These are phyloP conservation scores for Drosophila kuntzei DNA, from an alignment of 2,888 invertebrate species.

Conservation along the genomic window DNA sequence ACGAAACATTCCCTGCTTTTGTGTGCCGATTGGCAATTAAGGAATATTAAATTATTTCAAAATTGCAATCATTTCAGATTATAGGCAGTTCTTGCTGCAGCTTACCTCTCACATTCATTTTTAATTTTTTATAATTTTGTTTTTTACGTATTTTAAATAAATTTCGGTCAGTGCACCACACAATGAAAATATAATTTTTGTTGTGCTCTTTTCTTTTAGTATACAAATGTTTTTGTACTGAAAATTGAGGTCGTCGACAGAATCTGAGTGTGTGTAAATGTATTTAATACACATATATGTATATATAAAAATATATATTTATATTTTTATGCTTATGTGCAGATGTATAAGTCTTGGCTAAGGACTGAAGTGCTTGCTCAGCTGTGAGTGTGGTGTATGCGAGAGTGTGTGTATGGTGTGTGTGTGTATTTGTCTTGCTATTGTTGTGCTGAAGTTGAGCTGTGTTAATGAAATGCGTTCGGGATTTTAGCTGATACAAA, in stretches of 20 bases:
- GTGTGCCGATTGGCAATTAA: slow-evolving; percentile 60
- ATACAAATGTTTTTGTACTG: slow-evolving; percentile 67
- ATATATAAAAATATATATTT: slow-evolving; percentile 19
- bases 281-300: slow-evolving; percentile 17
- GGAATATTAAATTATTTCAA: slow-evolving; percentile 34
- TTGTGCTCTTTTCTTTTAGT: slow-evolving; percentile 23
- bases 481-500: slow-evolving; percentile 68
- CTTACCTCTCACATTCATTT: slow-evolving; percentile 13
- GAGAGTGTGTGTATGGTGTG: slow-evolving; percentile 25
- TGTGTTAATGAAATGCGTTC: slow-evolving; percentile 80
- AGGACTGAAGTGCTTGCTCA: slow-evolving; percentile 63
- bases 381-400: slow-evolving; percentile 49
- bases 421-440: slow-evolving; percentile 44
- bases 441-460: slow-evolving; percentile 60
- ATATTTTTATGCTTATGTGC: slow-evolving; percentile 22
- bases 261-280: slow-evolving; percentile 24
- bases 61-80: slow-evolving; percentile 20
- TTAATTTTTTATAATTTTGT: slow-evolving; percentile 15
- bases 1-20: slow-evolving; percentile 15
- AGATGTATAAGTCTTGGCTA: slow-evolving; percentile 64
- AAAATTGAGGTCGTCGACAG: slow-evolving; percentile 71
- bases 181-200: slow-evolving; percentile 56
- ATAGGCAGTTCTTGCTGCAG: slow-evolving; percentile 29
- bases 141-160: slow-evolving; percentile 27
- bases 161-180: slow-evolving; percentile 62